Evolutionary conservation across 2,113 vertebrate species (phyloP), one percentile per base, ranked within the genome.

Genomic region (Poeciliopsis retropinna): DNA sequence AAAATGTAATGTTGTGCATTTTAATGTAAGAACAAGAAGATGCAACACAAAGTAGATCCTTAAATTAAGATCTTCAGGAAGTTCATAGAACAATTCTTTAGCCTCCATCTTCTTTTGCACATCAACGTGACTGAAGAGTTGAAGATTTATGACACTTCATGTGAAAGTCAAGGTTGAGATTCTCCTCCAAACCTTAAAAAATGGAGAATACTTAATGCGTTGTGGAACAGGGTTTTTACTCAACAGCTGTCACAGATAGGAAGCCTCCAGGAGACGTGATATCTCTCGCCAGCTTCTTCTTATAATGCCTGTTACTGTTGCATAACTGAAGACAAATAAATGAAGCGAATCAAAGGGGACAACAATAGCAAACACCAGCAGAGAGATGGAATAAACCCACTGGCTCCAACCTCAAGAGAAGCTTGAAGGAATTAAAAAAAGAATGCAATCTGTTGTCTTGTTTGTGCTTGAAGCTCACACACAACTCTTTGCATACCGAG

Each of bases 251-350:
- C 88, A 87, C 34, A 79, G 74, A 87, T 44, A 83, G 68, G 76
- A 77, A 88, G 63, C 65, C 72, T 88, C 86, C 80, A 79, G 77
- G 87, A 88, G 89, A 92, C 44, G 31, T 87, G 73, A 92, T 76
- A 82, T 69, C 76, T 81, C 79, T 84, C 87, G 90, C 86, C 90
- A 88, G 84, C 85, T 85, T 83, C 82, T 91, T 92, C 85, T 88
- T 86, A 81, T 77, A 7, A 57, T 10, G 78, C 72, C 79, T 72
- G 32, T 76, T 82, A 57, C 75, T 70, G 73, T 90, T 91, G 86
- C 88, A 78, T 89, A 92, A 92, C 69, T 65, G 44, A 79, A 81
- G 27, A 32, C 67, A 82, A 81, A 88, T 75, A 87, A 86, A 86
- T 71, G 66, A 77, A 85, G 77, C 41, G 32, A 77, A 67, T 62